Percentiles rank a stretch among this genome's conserved stretches.
phyloP scores from a whole-genome alignment of 2,888 invertebrate genomes.

The Oligia latruncula region DNA sequence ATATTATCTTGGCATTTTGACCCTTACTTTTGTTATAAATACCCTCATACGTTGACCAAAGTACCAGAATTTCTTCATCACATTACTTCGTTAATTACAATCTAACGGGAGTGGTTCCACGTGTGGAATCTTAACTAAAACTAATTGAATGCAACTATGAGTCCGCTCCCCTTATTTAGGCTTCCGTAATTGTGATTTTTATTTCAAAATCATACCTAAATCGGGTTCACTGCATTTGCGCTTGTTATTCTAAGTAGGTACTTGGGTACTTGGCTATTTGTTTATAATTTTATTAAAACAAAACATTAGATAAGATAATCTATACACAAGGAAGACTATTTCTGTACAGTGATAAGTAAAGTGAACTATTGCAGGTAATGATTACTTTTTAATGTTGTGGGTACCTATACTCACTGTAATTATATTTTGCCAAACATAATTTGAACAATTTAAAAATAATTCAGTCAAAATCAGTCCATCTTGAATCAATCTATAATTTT shows the following conservation, averaged over 20 bases:
- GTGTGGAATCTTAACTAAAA: constrained; percentile 18
- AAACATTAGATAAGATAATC: constrained; percentile 24
- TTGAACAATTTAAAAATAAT: background rate
- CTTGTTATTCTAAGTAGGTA: constrained; percentile 2
- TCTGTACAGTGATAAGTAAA: background rate
- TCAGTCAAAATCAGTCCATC: background rate
- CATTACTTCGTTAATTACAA: constrained; percentile 32
- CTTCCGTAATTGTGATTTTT: constrained; percentile 25
- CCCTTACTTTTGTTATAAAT: constrained; percentile 58
- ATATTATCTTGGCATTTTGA: constrained; percentile 10
- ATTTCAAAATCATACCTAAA: constrained; percentile 22
- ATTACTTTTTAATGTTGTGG: constrained; percentile 1
- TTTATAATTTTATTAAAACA: constrained; percentile 50
- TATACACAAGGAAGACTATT: constrained; percentile 5
- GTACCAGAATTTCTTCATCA: constrained; percentile 29
- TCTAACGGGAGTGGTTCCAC: constrained; percentile 27
- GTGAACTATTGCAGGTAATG: background rate
- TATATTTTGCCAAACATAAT: background rate
- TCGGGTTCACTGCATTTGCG: background rate
- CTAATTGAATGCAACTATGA: background rate
- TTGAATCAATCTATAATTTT: background rate
- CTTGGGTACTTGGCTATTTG: constrained; percentile 23
- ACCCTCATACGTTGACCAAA: constrained; percentile 43
- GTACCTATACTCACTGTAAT: background rate
- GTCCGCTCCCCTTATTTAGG: background rate